Conservation (phyloP, 2,113 vertebrate genomes). For the Patagioenas fasciata region DNA sequence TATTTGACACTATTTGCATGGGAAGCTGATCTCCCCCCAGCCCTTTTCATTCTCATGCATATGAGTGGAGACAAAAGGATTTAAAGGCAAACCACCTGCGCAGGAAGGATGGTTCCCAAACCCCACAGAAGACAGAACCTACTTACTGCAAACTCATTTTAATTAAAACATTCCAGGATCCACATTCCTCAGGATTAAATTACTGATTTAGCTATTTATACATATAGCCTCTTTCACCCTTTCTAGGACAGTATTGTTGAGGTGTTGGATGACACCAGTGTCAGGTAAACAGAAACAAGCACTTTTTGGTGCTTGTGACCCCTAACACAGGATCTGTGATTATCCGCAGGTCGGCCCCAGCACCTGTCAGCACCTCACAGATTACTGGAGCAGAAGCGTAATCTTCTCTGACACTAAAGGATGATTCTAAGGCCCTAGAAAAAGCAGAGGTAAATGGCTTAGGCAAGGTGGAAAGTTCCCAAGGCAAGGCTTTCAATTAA, state of each 20-base stretch:
- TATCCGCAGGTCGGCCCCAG: not conserved
- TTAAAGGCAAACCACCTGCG: constrained; percentile 50
- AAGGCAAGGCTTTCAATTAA: not conserved
- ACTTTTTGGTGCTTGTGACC: not conserved
- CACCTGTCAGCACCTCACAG: constrained; percentile 11
- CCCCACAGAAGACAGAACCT: not conserved
- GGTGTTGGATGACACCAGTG: not conserved
- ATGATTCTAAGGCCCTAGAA: not conserved
- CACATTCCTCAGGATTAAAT: constrained; percentile 30
- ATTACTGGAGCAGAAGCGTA: not conserved
- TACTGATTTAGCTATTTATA: not conserved
- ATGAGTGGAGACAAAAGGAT: constrained; percentile 26
- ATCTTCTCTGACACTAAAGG: constrained; percentile 6
- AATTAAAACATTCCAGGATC: constrained; percentile 60
- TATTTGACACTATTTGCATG: not conserved
- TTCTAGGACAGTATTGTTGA: not conserved
- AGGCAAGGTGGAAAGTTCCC: not conserved
- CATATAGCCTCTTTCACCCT: not conserved
- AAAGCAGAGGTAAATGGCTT: constrained; percentile 1
- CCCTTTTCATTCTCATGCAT: constrained; percentile 33
- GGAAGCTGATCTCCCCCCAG: constrained; percentile 16
- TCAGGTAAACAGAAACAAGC: not conserved
- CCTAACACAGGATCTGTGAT: not conserved
- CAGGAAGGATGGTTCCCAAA: constrained; percentile 23
- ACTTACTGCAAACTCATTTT: constrained; percentile 31